phyloP scores from a whole-genome alignment of 2,113 vertebrate genomes.

The Anarhynchus alexandrinus region DNA sequence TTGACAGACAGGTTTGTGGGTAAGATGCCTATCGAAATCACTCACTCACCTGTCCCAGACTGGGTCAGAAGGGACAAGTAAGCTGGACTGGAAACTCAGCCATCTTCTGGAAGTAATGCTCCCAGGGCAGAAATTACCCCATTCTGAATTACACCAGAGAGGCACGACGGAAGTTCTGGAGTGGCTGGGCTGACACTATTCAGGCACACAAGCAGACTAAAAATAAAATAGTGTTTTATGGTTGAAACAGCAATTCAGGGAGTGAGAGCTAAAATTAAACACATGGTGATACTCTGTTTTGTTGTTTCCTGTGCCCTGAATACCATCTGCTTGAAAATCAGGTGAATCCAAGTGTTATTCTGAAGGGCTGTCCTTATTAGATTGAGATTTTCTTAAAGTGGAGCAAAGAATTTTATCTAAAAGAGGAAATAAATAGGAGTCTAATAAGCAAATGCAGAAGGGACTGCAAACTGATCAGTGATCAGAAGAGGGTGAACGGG shows the following conservation, averaged over 20 bases:
- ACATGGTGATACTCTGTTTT: conserved; percentile 4
- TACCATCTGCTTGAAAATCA: conserved; percentile 44
- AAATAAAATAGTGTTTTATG: neutral
- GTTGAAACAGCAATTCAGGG: neutral
- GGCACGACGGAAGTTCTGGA: neutral
- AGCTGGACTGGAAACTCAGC: neutral
- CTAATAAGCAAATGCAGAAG: conserved; percentile 13
- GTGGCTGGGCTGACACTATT: neutral
- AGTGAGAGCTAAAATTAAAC: conserved; percentile 43
- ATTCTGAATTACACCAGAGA: neutral
- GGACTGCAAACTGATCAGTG: neutral
- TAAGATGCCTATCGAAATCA: neutral
- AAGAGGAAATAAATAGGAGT: neutral
- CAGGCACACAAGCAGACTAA: neutral
- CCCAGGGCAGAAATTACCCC: neutral
- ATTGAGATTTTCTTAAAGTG: neutral
- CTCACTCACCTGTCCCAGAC: neutral
- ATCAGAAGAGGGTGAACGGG: neutral
- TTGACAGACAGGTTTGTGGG: neutral
- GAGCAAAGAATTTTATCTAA: neutral
- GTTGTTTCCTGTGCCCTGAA: conserved; percentile 13
- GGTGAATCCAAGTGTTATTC: conserved; percentile 24
- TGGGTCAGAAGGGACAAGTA: neutral
- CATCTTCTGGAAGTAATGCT: neutral
- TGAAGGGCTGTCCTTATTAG: neutral